Evolutionary conservation across 1,140 invertebrate genomes (phyloP).

Genomic region (Drosophila kikkawai): DNA sequence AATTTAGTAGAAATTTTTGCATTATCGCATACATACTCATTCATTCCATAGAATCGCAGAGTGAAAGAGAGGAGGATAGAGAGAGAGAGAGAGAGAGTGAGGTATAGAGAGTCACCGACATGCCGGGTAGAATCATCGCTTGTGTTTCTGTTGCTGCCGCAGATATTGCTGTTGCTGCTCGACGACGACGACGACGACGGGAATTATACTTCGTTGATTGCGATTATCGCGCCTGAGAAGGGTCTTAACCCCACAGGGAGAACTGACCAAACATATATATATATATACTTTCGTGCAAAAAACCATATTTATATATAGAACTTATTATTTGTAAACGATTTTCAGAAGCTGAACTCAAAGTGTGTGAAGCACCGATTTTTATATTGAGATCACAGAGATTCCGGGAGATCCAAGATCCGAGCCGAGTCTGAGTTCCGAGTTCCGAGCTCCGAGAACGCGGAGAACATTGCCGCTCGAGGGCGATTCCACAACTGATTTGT

Average conservation of each 20-base stretch:
- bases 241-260: constrained; percentile 75
- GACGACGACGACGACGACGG: constrained; percentile 24
- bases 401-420: constrained; percentile 10
- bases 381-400: constrained; percentile 16
- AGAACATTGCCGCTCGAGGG: constrained; percentile 78
- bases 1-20: constrained; percentile 1
- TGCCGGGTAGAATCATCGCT: constrained; percentile 14
- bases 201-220: constrained; percentile 57
- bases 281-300: constrained; percentile 19
- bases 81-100: not conserved
- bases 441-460: constrained; percentile 48
- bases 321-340: constrained; percentile 1
- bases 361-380: constrained; percentile 44
- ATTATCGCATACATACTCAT: constrained; percentile 36
- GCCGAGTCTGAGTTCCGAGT: constrained; percentile 3
- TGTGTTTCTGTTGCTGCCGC: constrained; percentile 10
- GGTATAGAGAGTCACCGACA: constrained; percentile 14
- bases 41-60: constrained; percentile 3
- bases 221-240: constrained; percentile 72
- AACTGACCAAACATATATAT: constrained; percentile 53
- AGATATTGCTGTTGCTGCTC: constrained; percentile 25
- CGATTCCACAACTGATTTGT: constrained; percentile 83
- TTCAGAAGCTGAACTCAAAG: constrained; percentile 5
- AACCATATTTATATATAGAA: constrained; percentile 7
- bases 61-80: not conserved